Evolutionary conservation across 2,888 invertebrate genomes (phyloP), one percentile per base, ranked within the genome.

Genomic region (Drosophila lutescens): DNA sequence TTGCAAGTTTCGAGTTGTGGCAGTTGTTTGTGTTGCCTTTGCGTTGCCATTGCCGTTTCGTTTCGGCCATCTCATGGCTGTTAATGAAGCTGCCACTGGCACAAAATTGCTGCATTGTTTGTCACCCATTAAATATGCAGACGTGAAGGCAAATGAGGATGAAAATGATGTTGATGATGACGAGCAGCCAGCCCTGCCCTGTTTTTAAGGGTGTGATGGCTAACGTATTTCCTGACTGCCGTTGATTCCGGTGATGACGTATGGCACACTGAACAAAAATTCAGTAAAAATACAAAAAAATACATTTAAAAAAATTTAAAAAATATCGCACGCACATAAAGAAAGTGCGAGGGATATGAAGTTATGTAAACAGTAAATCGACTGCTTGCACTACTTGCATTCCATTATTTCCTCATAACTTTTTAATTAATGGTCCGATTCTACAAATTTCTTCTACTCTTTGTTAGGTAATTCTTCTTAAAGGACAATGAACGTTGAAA

Each of bases 41-140:
- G n/a, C 44, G 26, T 6, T 26, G 26, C 26, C 26, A n/a, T 23
- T n/a, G 26, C 26, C 26, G 26, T 23, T n/a, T 46, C 26, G 46
- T 30, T 46, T 58, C 47, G 71, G 74, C 74, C 65, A 70, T 50
- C 74, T 73, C 70, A 63, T 63, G 70, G 44, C 55, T 74, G 60
- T 58, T 76, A 68, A 73, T 76, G 74, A 72, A 54, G 75, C 74
- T 60, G 67, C 55, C 73, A 74, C 59, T 49, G 54, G 79, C 71
- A 50, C 40, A 58, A 74, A 81, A 77, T 82, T 85, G 77, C 65
- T 74, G 86, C 74, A 87, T 87, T 84, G 79, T 81, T 79, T 87
- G 76, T 71, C 88, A 82, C 74, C 86, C 88, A 87, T 81, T 81
- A 82, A 74, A 63, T 63, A 71, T 74, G 70, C 70, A 63, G 71